phyloP scores from a whole-genome alignment of 2,797 vertebrate species.

The Gallinago nigripennis region DNA sequence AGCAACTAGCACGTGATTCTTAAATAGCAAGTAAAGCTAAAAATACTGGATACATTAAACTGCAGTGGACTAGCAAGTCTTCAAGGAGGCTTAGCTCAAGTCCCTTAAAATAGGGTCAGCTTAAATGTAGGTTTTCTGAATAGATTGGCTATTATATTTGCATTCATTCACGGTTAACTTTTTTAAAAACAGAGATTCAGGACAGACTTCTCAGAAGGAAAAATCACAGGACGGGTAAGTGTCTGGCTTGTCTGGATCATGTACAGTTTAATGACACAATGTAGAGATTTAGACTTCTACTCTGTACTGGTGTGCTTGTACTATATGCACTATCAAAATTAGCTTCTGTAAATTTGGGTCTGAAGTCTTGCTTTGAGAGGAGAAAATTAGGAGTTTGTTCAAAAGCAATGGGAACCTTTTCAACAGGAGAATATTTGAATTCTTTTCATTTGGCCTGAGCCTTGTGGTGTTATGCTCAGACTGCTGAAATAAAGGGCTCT shows the following conservation, averaged over 20 bases:
- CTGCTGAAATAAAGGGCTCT: neutral
- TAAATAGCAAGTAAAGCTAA: neutral
- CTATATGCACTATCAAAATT: neutral
- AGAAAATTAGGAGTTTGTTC: neutral
- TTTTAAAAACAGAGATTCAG: slow-evolving; percentile 89
- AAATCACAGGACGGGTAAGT: slow-evolving; percentile 97
- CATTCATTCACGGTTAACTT: slow-evolving; percentile 10
- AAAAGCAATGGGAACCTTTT: neutral
- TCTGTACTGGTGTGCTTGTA: neutral
- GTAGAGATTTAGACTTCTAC: neutral
- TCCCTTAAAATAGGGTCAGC: neutral
- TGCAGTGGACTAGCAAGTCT: neutral
- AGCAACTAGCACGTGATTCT: neutral
- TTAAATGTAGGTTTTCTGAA: neutral
- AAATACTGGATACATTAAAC: neutral
- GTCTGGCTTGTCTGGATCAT: slow-evolving; percentile 13
- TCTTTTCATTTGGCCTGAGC: neutral
- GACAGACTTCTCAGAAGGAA: slow-evolving; percentile 98
- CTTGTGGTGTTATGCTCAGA: neutral
- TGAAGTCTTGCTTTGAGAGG: neutral
- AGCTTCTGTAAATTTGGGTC: neutral
- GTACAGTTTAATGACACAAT: neutral
- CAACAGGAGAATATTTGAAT: neutral
- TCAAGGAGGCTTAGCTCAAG: neutral
- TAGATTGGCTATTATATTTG: neutral